Conservation (phyloP, 2,888 invertebrate species). For the Oegoconia quadripuncta region DNA sequence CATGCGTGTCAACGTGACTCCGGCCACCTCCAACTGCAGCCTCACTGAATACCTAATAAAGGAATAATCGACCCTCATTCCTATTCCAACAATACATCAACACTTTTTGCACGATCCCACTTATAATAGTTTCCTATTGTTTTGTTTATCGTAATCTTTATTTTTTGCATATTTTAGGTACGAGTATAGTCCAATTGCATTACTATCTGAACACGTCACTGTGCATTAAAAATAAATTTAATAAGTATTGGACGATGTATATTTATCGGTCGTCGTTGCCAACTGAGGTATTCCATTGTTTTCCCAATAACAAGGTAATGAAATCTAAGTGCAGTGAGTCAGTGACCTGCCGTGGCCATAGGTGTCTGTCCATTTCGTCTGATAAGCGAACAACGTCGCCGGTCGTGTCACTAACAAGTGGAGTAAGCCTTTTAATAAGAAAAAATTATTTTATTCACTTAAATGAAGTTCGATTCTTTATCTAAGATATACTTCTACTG, state of each 20-base stretch:
- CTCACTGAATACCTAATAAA: slow-evolving; percentile 52
- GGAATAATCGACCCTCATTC: slow-evolving; percentile 25
- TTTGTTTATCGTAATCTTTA: no score
- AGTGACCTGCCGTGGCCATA: no score
- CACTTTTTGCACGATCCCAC: not conserved
- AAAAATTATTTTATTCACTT: no score
- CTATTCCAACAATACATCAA: not conserved
- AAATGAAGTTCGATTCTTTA: no score
- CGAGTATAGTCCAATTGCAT: no score
- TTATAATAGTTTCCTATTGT: no score
- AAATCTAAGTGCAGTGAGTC: slow-evolving; percentile 56
- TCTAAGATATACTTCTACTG: no score
- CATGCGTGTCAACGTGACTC: slow-evolving; percentile 65
- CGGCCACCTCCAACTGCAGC: slow-evolving; percentile 37
- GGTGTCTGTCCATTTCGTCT: slow-evolving; percentile 40
- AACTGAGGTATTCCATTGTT: slow-evolving; percentile 45
- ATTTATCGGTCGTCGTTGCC: slow-evolving; percentile 45
- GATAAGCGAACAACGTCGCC: slow-evolving; percentile 31
- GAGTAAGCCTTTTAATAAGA: not conserved
- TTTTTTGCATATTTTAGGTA: no score
- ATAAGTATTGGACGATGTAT: slow-evolving; percentile 19
- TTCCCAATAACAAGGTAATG: slow-evolving; percentile 42
- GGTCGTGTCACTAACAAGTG: slow-evolving; percentile 26
- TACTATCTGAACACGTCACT: no score
- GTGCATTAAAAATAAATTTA: slow-evolving; percentile 15